Evolutionary conservation across 2,888 invertebrate species (phyloP).

Genomic region (Spatulosminthurus flaviceps): DNA sequence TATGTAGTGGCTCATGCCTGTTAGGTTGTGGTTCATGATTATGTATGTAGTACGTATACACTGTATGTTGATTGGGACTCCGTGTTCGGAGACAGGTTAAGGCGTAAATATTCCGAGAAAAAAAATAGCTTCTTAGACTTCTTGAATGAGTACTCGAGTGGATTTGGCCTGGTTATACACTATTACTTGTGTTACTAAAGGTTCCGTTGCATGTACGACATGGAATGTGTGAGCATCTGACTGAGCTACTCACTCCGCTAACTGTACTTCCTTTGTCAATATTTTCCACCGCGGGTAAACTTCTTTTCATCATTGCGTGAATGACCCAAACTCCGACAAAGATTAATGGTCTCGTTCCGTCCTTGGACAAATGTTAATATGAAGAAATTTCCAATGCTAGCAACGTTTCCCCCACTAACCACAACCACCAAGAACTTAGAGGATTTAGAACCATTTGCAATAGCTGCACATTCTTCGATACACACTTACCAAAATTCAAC

Average conservation of each 20-base stretch:
- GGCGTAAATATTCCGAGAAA: too few relatives aligned
- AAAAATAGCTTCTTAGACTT: too few relatives aligned
- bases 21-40: too few relatives aligned
- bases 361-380: slow-evolving; percentile 29
- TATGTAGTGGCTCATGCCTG: too few relatives aligned
- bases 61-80: too few relatives aligned
- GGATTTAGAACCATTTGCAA: background rate
- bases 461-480: background rate
- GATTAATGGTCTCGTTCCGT: slow-evolving; percentile 52
- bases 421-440: background rate
- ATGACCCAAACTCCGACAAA: slow-evolving; percentile 51
- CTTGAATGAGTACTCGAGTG: too few relatives aligned
- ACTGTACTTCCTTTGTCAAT: slow-evolving; percentile 34
- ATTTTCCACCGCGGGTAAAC: slow-evolving; percentile 37
- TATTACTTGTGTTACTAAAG: background rate
- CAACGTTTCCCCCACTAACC: background rate
- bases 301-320: slow-evolving; percentile 50
- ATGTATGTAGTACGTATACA: too few relatives aligned
- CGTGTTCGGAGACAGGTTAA: too few relatives aligned
- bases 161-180: too few relatives aligned
- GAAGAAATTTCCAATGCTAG: slow-evolving; percentile 30
- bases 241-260: background rate
- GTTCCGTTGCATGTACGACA: background rate
- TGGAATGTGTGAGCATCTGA: background rate
- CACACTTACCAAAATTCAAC: background rate